Evolutionary conservation across 1,140 invertebrate species (phyloP).

Genomic region (Caerostris darwini): DNA sequence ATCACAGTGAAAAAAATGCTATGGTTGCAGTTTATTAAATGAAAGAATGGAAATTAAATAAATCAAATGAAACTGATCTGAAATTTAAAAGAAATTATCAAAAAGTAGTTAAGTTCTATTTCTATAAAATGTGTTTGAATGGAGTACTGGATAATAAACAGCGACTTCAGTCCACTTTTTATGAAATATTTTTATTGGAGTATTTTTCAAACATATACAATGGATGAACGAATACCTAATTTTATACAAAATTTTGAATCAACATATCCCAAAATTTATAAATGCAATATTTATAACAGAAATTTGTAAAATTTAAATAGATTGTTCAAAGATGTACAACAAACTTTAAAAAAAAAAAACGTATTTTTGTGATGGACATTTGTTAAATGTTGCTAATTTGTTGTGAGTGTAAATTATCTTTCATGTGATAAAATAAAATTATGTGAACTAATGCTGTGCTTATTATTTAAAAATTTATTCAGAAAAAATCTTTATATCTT

Average conservation of each 20-base stretch:
- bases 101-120: slow-evolving; percentile 7
- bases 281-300: slow-evolving; percentile 34
- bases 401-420: slow-evolving; percentile 65
- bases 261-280: slow-evolving; percentile 65
- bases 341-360: not conserved
- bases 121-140: not conserved
- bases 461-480: not conserved
- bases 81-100: not conserved
- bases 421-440: slow-evolving; percentile 72
- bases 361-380: slow-evolving; percentile 77
- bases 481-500: not conserved
- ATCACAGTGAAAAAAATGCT: not conserved
- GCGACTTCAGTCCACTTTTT: slow-evolving; percentile 53
- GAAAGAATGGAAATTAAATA: not conserved
- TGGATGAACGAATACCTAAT: slow-evolving; percentile 20
- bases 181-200: slow-evolving; percentile 69
- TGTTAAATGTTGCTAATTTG: slow-evolving; percentile 72
- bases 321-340: slow-evolving; percentile 24
- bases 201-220: slow-evolving; percentile 66
- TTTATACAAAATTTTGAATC: slow-evolving; percentile 40
- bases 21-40: not conserved
- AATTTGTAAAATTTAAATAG: slow-evolving; percentile 52
- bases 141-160: not conserved
- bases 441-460: not conserved
- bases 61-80: not conserved